Evolutionary conservation across 1,140 invertebrate species (phyloP), one percentile per base, ranked within the genome.

Genomic region (Helicoverpa zea): DNA sequence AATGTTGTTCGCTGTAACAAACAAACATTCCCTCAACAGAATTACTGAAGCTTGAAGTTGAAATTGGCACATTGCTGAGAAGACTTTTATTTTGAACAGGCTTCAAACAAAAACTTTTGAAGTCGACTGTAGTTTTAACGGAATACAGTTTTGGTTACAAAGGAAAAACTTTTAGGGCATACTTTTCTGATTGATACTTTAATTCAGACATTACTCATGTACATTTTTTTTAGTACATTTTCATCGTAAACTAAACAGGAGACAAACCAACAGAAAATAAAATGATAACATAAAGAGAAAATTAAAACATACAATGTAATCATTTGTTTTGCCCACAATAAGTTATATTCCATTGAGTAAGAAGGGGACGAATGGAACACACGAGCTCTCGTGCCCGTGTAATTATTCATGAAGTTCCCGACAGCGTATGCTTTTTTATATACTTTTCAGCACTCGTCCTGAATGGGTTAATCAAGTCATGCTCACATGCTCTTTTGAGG

Each of bases 1-100:
- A 54, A 78, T 66, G 61, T 78, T 66, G 61, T 78, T 72, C 68
- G 49, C 35, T 72, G 29, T 54, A 52, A 35, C 3, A 56, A 64
- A 63, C 74, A 64, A 78, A 78, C 51, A 66, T 78, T 78, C n/a
- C 72, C 51, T 78, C 54, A 78, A 78, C 75, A 56, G 51, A 77
- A 77, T 51, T 64, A 64, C 74, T 49, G 47, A 54, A 78, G 61
- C 63, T 51, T 63, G 29, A 78, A 78, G 61, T 66, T 52, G 61
- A 78, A 78, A 78, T 66, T 78, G 61, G 56, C 73, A 75, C 73
- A 63, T 75, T 54, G 35, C 73, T 75, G 58, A 63, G 13, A 49
- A 63, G 49, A 63, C 73, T 75, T 72, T 73, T 73, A 61, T 76
- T 76, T 76, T 76, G 63, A 66, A 78, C 75, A 30, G 66, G 49